These are phyloP conservation scores for Acrocephalus arundinaceus DNA, from an alignment of 2,113 vertebrate species.

Conservation along the genomic window DNA sequence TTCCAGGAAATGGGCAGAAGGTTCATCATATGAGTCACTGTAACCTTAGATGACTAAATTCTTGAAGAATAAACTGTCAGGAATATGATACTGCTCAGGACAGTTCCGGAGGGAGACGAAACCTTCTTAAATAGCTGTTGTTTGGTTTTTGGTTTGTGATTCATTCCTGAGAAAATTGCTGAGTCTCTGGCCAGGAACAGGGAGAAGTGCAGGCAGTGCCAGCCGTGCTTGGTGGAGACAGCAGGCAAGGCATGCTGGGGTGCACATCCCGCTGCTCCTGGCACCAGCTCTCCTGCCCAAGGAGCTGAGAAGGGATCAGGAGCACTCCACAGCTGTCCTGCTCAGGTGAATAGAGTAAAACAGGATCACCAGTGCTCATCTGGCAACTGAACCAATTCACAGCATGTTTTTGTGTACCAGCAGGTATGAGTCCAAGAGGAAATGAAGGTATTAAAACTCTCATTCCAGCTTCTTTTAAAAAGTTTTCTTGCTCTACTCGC, in stretches of 20 bases:
- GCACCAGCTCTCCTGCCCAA: not conserved
- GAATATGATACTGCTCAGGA: slow-evolving; percentile 36
- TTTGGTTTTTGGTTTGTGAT: not conserved
- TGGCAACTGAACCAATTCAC: not conserved
- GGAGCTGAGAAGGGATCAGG: not conserved
- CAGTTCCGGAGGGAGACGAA: not conserved
- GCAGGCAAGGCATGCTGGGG: not conserved
- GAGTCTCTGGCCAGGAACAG: not conserved
- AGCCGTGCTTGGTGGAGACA: not conserved
- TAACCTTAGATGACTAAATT: slow-evolving; percentile 47
- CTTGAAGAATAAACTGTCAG: slow-evolving; percentile 52
- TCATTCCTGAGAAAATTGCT: slow-evolving; percentile 60
- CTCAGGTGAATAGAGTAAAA: not conserved
- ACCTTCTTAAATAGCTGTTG: slow-evolving; percentile 32
- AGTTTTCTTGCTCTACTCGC: not conserved
- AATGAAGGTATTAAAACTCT: not conserved
- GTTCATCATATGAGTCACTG: slow-evolving; percentile 56
- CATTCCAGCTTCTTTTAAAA: not conserved
- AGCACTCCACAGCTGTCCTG: not conserved
- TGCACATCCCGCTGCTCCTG: not conserved
- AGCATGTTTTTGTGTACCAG: not conserved
- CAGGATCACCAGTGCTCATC: not conserved
- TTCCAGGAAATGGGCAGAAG: slow-evolving; percentile 49
- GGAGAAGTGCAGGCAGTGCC: not conserved
- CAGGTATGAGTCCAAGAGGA: not conserved